Conservation (phyloP, 37 sponge, comb jelly and placozoan species). For the Beroe ovata region DNA sequence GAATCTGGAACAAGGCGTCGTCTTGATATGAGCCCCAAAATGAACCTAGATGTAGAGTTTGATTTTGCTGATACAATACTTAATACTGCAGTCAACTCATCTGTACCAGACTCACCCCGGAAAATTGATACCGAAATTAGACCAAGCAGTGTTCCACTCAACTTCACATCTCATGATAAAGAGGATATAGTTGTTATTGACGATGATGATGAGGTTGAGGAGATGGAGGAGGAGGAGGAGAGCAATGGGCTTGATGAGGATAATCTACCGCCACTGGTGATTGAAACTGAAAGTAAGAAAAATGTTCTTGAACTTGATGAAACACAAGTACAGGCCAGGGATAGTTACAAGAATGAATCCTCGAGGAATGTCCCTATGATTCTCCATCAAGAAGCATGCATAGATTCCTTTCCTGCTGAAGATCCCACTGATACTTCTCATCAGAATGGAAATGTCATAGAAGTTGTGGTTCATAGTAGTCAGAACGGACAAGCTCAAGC, state of each 20-base stretch:
- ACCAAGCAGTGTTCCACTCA: neutral
- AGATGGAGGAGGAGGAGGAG: neutral
- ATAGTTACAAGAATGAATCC: constrained; percentile 9
- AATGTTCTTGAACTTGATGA: constrained; percentile 6
- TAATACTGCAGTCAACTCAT: constrained; percentile 16
- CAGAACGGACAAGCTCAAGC: constrained; percentile 26
- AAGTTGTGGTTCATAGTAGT: constrained; percentile 35
- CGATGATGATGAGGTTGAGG: constrained; percentile 8
- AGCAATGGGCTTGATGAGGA: neutral
- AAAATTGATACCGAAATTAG: neutral
- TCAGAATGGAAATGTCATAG: constrained; percentile 62
- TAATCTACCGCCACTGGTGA: constrained; percentile 32
- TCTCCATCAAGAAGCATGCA: constrained; percentile 57
- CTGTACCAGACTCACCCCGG: neutral
- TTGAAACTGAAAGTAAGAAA: constrained; percentile 37
- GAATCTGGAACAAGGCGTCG: constrained; percentile 11
- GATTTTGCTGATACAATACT: constrained; percentile 66
- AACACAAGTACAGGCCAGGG: neutral
- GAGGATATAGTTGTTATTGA: constrained; percentile 6
- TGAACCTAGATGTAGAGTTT: constrained; percentile 60
- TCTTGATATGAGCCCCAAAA: constrained; percentile 34
- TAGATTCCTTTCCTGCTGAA: constrained; percentile 3
- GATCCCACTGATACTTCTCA: neutral
- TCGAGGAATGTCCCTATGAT: constrained; percentile 55
- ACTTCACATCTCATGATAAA: neutral